Base-by-base conservation (phyloP, 2,888 invertebrate species). In the Thecocarcelia acutangulata region DNA sequence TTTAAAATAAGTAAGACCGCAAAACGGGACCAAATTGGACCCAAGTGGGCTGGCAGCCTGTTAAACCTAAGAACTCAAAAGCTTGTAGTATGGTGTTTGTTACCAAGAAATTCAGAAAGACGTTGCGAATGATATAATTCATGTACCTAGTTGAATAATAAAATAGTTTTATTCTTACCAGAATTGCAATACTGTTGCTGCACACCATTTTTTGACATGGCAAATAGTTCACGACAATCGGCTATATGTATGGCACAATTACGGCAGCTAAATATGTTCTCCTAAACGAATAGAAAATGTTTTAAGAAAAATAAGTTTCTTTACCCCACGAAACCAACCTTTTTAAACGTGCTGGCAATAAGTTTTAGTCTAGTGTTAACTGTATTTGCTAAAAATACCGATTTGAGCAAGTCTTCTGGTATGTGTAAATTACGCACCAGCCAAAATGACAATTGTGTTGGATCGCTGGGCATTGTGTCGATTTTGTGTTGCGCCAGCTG, bases 141-240 rank as follows among this genome's bases (percentile, higher is more conserved):
- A n/a, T n/a, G n/a, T n/a, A n/a, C n/a, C n/a, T n/a, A n/a, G n/a
- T n/a, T n/a, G n/a, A n/a, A n/a, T n/a, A 44, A 9, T 37, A 50
- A 19, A n/a, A 17, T 50, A 2, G 3, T 50, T 15, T 28, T 19
- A 28, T 46, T 42, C 73, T 64, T 85, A 90, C 93, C 92, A 46
- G 95, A 94, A 91, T 97, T 97, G 48, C 96, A 96, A 87, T 95
- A 97, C 59, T 96, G 95, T 58, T 94, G 94, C 89, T 95, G 94
- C 0, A 95, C 94, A 0, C 96, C 96, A 87, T 95, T 95, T 85
- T 93, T 93, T 11, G 95, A 95, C 95, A 97, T 96, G 56, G 95
- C 94, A 91, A 97, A 95, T 68, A 96, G 92, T 85, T 96, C 93
- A 6, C 92, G 92, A 83, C 94, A 94, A 83, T 92, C 92, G 0